Evolutionary conservation across 2,888 invertebrate genomes (phyloP), one percentile per base, ranked within the genome.

Genomic region (Drosophila anomalata): DNA sequence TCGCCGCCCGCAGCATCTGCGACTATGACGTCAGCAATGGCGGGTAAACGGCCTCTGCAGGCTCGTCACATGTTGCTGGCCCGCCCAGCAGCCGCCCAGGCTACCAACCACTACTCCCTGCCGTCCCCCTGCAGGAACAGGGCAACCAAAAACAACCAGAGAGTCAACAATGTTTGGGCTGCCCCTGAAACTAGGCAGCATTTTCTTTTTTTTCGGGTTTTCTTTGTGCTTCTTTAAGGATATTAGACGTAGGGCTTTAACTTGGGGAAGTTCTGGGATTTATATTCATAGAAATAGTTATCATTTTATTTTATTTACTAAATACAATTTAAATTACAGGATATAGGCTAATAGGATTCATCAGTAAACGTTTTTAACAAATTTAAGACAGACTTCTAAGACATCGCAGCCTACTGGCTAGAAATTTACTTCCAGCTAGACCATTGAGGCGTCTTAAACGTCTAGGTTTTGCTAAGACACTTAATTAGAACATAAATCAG

Each of bases 21-120:
- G 76, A 66, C 78, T 57, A 68, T 81, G 87, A 81, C 81, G 81
- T 81, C 84, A 81, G 81, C 63, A 72, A 62, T 58, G 57, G 51
- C 62, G 67, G 86, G 88, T 83, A 85, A 83, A 87, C 71, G 82
- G 73, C 88, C 88, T 85, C 77, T 85, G 69, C 60, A 58, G 59
- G 70, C 70, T 47, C 55, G 77, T 87, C 86, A 82, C 88, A 82
- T 82, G 82, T 82, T 82, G 82, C 82, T 82, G 76, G 46, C 68
- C 57, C 46, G 52, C 65, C 66, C 66, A 62, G 75, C 55, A 77
- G 56, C 65, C 50, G 41, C 39, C 20, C 36, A 44, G 20, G 50
- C 14, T 14, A 14, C 51, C 41, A 44, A n/a, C 57, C 57, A 22
- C 44, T 8, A 14, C 50, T 41, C 33, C 47, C 26, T n/a, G 17